Evolutionary conservation across 2,888 invertebrate genomes (phyloP), one percentile per base, ranked within the genome.

Genomic region (Pelosia muscerda): DNA sequence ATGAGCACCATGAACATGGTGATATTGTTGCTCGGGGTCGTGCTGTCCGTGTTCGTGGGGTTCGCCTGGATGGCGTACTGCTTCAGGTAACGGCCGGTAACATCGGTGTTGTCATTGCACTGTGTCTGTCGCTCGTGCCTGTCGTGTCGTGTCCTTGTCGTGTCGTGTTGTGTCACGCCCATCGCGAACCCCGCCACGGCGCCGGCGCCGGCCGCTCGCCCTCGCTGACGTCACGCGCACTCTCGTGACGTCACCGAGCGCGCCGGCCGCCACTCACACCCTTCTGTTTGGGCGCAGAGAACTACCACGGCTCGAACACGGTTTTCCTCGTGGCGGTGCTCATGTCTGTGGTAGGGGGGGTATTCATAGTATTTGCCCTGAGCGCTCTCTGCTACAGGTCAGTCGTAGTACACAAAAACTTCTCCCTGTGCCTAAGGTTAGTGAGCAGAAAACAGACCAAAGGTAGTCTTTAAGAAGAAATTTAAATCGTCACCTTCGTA

Each of bases 381-480:
- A 97, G 98, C 97, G 98, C 98, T 96, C 97, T 98, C 96, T 98
- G 98, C 98, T 98, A 98, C 98, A 98, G 98, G 98, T 98, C 98
- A 98, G 98, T 98, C 97, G 98, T 98, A 97, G 98, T 98, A 97
- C 98, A 98, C 98, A 98, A 98, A 98, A 98, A 98, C 97, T 97
- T 98, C 98, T 98, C 97, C 97, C 97, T 98, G 97, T 98, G 98
- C 97, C 97, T 98, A 97, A 98, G 98, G 98, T 98, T 98, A 98
- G 98, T 98, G 97, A 97, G 97, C 97, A 97, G 97, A 97, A 97
- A 96, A 96, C 96, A 95, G 95, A 95, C 96, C 96, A 96, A 95
- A 95, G 96, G 96, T 96, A 96, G 96, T 96, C 95, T 95, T 93
- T 94, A 92, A 93, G 93, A 90, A 93, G 93, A 95, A 92, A 93